These are phyloP conservation scores for Tenthredo mesomela DNA, from an alignment of 2,888 invertebrate species.

Conservation along the genomic window DNA sequence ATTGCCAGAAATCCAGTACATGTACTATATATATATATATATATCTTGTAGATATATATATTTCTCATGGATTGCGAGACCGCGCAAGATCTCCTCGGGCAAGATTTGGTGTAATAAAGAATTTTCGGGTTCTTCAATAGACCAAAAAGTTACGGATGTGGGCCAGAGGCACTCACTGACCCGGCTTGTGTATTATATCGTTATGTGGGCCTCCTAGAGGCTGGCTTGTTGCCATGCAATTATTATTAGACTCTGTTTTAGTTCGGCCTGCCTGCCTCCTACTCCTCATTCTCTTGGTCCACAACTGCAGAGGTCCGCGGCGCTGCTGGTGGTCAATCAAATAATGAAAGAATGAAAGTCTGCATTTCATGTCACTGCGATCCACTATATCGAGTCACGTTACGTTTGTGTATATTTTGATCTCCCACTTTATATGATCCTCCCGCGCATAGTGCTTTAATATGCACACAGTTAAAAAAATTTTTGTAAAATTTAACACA, in stretches of 20 bases:
- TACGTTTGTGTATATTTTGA: neutral
- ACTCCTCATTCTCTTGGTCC: neutral
- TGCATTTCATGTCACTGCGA: neutral
- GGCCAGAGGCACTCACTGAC: conserved; percentile 40
- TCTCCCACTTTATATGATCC: neutral
- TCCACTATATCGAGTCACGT: neutral
- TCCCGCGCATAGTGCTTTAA: neutral
- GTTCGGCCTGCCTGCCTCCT: neutral
- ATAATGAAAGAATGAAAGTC: conserved; percentile 1
- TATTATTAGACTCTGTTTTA: conserved; percentile 37
- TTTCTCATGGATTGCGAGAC: neutral
- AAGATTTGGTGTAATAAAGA: neutral
- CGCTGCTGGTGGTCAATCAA: conserved; percentile 16
- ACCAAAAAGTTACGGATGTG: conserved; percentile 1
- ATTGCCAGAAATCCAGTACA: conserved; percentile 31
- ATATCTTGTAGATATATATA: neutral
- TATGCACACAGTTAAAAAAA: too few species aligned
- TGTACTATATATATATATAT: neutral
- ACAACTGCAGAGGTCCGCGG: neutral
- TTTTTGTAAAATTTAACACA: too few species aligned
- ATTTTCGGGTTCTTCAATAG: neutral
- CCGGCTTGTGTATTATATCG: conserved; percentile 40
- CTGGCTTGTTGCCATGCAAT: conserved; percentile 46
- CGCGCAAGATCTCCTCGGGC: conserved; percentile 5
- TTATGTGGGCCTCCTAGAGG: conserved; percentile 37